Conservation (phyloP, 92 coral and sea anemone genomes). For the Phymanthus crucifer region DNA sequence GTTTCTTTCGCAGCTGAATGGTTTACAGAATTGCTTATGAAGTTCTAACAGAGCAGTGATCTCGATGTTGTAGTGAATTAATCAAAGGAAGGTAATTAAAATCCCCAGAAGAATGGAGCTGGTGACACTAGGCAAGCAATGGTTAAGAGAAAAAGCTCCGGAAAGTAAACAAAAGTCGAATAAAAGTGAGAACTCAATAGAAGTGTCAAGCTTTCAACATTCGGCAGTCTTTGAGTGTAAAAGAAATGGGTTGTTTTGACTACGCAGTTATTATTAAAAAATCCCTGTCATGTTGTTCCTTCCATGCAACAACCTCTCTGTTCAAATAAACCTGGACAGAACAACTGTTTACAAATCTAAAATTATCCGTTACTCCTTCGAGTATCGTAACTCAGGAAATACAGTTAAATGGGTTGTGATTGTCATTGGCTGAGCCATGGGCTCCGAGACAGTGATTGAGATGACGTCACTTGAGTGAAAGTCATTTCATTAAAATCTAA, state of each 20-base stretch:
- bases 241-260: slow-evolving; percentile 12
- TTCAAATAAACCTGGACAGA: slow-evolving; percentile 7
- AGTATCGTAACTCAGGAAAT: not conserved
- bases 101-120: slow-evolving; percentile 18
- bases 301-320: slow-evolving; percentile 13
- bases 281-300: not conserved
- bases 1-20: slow-evolving; percentile 14
- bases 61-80: slow-evolving; percentile 12
- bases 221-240: slow-evolving; percentile 33
- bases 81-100: slow-evolving; percentile 19
- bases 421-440: not conserved
- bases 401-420: not conserved
- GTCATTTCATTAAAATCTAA: not conserved
- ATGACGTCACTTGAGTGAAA: not conserved
- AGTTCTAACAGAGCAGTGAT: slow-evolving; percentile 11
- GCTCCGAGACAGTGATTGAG: not conserved
- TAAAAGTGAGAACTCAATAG: slow-evolving; percentile 30
- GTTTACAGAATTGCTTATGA: not conserved
- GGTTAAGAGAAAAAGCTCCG: slow-evolving; percentile 26
- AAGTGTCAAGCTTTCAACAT: slow-evolving; percentile 24
- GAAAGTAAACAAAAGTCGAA: slow-evolving; percentile 23
- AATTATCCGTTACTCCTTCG: not conserved
- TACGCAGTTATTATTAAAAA: slow-evolving; percentile 6
- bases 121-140: slow-evolving; percentile 22
- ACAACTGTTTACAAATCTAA: not conserved